These are phyloP conservation scores for Arrhopalites spinosus DNA, from an alignment of 2,888 invertebrate species.

Conservation along the genomic window DNA sequence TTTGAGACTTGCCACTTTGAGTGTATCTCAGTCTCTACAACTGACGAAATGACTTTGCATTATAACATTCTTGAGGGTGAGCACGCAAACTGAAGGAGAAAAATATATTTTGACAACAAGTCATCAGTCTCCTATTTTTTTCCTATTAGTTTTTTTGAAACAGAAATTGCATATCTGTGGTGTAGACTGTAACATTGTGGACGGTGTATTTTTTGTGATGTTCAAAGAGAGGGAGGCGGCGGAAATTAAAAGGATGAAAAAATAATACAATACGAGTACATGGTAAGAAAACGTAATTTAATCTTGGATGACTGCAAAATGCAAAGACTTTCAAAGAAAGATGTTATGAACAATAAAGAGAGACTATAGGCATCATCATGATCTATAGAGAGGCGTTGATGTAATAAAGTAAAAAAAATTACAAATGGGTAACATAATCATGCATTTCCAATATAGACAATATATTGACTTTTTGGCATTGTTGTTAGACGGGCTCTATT, in stretches of 20 bases:
- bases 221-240: neutral
- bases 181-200: neutral
- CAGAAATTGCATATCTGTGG: neutral
- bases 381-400: neutral
- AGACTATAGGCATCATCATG: neutral
- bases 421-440: constrained; percentile 1
- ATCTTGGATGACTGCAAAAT: neutral
- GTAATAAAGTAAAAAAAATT: neutral
- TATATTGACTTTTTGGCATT: no score
- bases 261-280: neutral
- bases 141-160: neutral
- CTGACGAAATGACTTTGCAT: no score
- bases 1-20: no score
- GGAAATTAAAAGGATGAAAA: neutral
- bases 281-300: neutral
- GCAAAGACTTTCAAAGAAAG: neutral
- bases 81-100: neutral
- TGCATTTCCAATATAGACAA: no score
- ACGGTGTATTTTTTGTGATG: neutral
- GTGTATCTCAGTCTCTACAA: no score
- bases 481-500: no score
- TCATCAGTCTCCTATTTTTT: neutral
- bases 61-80: neutral
- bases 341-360: neutral
- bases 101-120: neutral